Evolutionary conservation across 2,113 vertebrate genomes (phyloP), one percentile per base, ranked within the genome.

Genomic region (Ailurus styani): DNA sequence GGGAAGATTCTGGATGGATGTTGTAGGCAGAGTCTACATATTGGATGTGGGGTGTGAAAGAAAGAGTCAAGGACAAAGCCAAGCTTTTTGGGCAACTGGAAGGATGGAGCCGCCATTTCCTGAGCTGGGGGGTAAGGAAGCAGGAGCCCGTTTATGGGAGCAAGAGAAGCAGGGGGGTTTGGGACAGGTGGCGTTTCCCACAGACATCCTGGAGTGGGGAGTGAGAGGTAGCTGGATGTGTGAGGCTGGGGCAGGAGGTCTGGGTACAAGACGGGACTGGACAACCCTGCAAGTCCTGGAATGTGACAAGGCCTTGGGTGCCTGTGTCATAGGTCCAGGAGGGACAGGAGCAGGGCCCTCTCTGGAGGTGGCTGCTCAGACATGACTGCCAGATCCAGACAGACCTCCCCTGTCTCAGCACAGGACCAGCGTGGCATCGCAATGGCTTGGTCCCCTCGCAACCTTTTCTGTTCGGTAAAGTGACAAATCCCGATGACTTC

Each of bases 141-240:
- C 29, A 18, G 21, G 31, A 57, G 42, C 0, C 10, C 2, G 3
- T 82, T 9, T 27, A n/a, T 17, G n/a, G 66, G 75, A 13, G 37
- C 20, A 12, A 57, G 40, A 11, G 6, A 23, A 4, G 23, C 23
- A 14, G 37, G 21, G 23, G 55, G 40, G 62, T 11, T 25, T 3
- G 34, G 37, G 62, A 4, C 31, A 0, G 37, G 34, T 2, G 42
- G 6, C 3, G 29, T 9, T 17, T 40, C 73, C 72, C 29, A 5
- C 25, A 50, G 88, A 17, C 23, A 50, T 31, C 40, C 27, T 3
- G 31, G 45, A 54, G 45, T 3, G 0, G 60, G 20, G 11, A 17
- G 29, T 0, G 1, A 5, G 2, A 7, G 29, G 21, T 34, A 1
- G 23, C 72, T 54, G 60, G 42, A 6, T 64, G 10, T 4, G 8